These are phyloP conservation scores for Aleadryas rufinucha DNA, from an alignment of 2,113 vertebrate species.

Conservation along the genomic window DNA sequence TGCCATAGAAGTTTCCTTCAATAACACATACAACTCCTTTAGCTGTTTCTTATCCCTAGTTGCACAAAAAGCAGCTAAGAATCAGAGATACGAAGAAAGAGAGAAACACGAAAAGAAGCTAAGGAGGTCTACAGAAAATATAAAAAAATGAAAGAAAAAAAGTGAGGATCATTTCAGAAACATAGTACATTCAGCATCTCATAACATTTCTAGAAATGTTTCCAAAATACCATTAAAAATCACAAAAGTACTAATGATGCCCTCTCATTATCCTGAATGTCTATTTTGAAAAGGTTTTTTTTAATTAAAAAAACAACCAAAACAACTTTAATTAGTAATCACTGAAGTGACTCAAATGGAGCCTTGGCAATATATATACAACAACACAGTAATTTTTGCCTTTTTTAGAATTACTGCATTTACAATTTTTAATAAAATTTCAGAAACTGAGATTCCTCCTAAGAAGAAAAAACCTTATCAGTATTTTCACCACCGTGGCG, in stretches of 20 bases:
- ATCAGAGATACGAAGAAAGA: background rate
- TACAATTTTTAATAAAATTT: background rate
- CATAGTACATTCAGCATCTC: background rate
- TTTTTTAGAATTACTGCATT: background rate
- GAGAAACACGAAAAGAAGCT: rapidly evolving
- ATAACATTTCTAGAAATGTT: background rate
- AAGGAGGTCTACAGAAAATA: background rate
- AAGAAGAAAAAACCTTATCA: background rate
- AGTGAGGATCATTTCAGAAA: background rate
- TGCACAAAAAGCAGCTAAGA: background rate
- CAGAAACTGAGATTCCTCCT: background rate
- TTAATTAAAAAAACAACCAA: background rate
- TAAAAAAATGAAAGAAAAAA: background rate
- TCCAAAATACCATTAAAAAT: background rate
- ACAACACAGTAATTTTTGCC: background rate
- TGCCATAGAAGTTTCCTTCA: background rate
- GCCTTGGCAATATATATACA: background rate
- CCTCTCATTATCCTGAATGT: background rate
- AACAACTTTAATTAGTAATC: background rate
- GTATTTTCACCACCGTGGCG: background rate
- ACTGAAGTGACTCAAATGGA: background rate
- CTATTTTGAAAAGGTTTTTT: background rate
- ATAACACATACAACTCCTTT: background rate
- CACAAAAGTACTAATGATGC: background rate
- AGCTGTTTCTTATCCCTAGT: background rate